A percentile compares a stretch with the other conserved stretches of the same genome.
phyloP scores from a whole-genome alignment of 1,140 invertebrate genomes.

The Nymphalis io region DNA sequence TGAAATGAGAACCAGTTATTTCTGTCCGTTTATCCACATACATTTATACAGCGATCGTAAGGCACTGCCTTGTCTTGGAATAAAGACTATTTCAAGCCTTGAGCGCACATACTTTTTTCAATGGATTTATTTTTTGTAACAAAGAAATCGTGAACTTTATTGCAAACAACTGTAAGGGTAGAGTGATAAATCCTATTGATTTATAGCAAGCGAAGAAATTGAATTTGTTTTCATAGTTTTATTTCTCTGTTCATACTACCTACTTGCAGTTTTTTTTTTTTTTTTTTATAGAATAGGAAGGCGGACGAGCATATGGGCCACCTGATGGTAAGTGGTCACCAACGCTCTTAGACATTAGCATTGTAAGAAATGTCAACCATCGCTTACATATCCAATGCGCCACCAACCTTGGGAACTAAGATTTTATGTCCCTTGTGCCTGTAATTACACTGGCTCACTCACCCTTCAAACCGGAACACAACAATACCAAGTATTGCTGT shows the following conservation, averaged over 20 bases:
- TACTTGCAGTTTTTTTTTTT: too few relatives aligned
- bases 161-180: slow-evolving; percentile 12
- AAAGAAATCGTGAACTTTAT: slow-evolving; percentile 15
- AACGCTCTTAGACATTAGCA: too few relatives aligned
- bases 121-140: slow-evolving; percentile 11
- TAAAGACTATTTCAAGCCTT: slow-evolving; percentile 24
- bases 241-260: background rate
- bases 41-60: slow-evolving; percentile 12
- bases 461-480: too few relatives aligned
- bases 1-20: slow-evolving; percentile 14
- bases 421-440: too few relatives aligned
- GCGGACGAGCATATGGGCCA: too few relatives aligned
- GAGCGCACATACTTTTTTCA: slow-evolving; percentile 12
- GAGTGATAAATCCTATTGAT: slow-evolving; percentile 12
- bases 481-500: too few relatives aligned
- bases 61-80: slow-evolving; percentile 10
- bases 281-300: too few relatives aligned
- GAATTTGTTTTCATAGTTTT: slow-evolving; percentile 2
- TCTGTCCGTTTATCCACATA: slow-evolving; percentile 7
- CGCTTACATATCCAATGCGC: too few relatives aligned
- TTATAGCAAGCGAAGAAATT: slow-evolving; percentile 4
- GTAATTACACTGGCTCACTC: too few relatives aligned
- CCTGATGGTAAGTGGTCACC: too few relatives aligned
- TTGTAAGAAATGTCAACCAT: too few relatives aligned
- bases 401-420: too few relatives aligned